Evolutionary conservation across 2,888 invertebrate species (phyloP).

Genomic region (Alitta virens): DNA sequence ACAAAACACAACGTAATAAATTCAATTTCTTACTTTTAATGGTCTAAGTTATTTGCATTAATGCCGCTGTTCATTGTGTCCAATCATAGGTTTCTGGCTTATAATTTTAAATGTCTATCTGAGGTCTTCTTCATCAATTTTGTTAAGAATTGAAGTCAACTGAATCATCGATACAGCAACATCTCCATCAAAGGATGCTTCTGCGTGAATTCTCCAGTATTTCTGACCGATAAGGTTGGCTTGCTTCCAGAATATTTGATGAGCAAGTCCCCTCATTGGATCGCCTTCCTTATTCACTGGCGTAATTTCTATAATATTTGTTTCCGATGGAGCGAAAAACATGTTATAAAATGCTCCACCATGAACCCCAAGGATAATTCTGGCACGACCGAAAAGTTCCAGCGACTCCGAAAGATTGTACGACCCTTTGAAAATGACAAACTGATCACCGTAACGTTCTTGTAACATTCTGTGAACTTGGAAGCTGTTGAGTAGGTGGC

Average conservation of each 20-base stretch:
- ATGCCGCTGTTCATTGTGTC: too few species aligned
- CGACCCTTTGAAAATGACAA: constrained; percentile 12
- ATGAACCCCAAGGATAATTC: constrained; percentile 20
- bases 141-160: not conserved
- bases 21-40: too few species aligned
- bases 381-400: constrained; percentile 9
- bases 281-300: constrained; percentile 1
- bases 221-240: constrained; percentile 6
- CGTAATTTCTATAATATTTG: constrained; percentile 15
- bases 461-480: constrained; percentile 5
- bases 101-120: not conserved
- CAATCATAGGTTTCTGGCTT: too few species aligned
- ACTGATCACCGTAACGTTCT: constrained; percentile 1
- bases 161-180: not conserved
- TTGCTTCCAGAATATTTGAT: constrained; percentile 11
- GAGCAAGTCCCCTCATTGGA: not conserved
- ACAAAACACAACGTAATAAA: too few species aligned
- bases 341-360: constrained; percentile 24
- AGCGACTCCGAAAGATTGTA: constrained; percentile 3
- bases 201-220: constrained; percentile 9
- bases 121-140: not conserved
- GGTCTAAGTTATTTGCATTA: too few species aligned
- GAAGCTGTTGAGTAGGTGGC: constrained; percentile 11
- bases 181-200: not conserved
- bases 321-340: constrained; percentile 3